Evolutionary conservation across 2,888 invertebrate species (phyloP).

Genomic region (Ferrisia virgata): DNA sequence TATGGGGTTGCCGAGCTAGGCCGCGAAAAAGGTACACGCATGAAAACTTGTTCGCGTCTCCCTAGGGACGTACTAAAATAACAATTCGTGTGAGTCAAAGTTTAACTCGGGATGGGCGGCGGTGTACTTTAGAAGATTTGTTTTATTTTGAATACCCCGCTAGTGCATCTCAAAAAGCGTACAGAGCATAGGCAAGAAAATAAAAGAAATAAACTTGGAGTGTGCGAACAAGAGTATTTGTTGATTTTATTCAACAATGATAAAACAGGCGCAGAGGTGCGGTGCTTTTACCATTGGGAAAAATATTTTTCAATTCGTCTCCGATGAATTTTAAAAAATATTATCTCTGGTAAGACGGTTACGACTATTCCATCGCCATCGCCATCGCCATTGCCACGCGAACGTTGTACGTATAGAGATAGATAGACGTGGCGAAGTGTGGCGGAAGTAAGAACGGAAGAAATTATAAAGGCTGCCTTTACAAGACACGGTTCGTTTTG

Average conservation of each 20-base stretch:
- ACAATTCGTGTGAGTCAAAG: neutral
- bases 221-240: neutral
- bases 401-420: neutral
- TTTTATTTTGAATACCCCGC: neutral
- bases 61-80: neutral
- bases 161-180: neutral
- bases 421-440: neutral
- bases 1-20: neutral
- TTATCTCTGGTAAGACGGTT: neutral
- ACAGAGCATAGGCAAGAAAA: neutral
- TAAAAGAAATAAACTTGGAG: neutral
- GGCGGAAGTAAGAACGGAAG: neutral
- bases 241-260: neutral
- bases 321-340: slow-evolving; percentile 18
- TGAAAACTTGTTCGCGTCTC: neutral
- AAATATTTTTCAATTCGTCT: slow-evolving; percentile 18
- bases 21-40: slow-evolving; percentile 5
- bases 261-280: neutral
- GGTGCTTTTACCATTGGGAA: neutral
- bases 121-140: neutral
- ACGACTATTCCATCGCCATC: neutral
- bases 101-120: neutral
- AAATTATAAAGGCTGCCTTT: neutral
- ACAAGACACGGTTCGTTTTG: slow-evolving; percentile 13
- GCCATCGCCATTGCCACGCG: neutral